A percentile compares a stretch with the other conserved stretches of the same genome.
These are phyloP conservation scores for Agrotis exclamationis DNA, from an alignment of 2,888 invertebrate species.

Conservation along the genomic window DNA sequence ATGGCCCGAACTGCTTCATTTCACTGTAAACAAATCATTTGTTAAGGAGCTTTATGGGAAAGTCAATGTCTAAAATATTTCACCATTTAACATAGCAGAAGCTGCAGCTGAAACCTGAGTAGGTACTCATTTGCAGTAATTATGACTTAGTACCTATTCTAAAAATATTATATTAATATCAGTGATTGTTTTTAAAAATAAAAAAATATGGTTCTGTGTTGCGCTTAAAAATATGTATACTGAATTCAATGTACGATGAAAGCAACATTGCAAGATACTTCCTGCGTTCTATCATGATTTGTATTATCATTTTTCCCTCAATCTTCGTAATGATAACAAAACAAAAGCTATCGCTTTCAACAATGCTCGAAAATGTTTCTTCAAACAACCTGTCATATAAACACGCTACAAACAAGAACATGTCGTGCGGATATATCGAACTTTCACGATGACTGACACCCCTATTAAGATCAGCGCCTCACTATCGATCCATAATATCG, in stretches of 20 bases:
- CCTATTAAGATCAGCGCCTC: constrained; percentile 21
- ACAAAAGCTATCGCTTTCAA: constrained; percentile 5
- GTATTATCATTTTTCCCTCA: background rate
- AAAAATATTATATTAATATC: background rate
- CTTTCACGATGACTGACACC: constrained; percentile 34
- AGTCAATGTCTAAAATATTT: background rate
- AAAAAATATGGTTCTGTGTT: background rate
- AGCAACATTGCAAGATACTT: background rate
- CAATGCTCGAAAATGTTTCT: background rate
- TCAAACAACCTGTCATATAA: constrained; percentile 24
- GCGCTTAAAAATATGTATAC: background rate
- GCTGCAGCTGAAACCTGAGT: background rate
- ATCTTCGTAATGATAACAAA: constrained; percentile 8
- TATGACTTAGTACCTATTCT: background rate
- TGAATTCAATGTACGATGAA: background rate
- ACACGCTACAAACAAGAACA: constrained; percentile 25
- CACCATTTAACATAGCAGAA: no score
- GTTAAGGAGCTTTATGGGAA: background rate
- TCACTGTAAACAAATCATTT: background rate
- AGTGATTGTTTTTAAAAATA: background rate
- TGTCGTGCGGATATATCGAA: constrained; percentile 16
- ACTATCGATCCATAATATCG: constrained; percentile 27
- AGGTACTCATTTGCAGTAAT: background rate
- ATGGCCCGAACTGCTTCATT: constrained; percentile 17
- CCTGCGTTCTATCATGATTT: background rate